These are phyloP conservation scores for Paradoxurus hermaphroditus DNA, from an alignment of 2,113 vertebrate species.

Conservation along the genomic window DNA sequence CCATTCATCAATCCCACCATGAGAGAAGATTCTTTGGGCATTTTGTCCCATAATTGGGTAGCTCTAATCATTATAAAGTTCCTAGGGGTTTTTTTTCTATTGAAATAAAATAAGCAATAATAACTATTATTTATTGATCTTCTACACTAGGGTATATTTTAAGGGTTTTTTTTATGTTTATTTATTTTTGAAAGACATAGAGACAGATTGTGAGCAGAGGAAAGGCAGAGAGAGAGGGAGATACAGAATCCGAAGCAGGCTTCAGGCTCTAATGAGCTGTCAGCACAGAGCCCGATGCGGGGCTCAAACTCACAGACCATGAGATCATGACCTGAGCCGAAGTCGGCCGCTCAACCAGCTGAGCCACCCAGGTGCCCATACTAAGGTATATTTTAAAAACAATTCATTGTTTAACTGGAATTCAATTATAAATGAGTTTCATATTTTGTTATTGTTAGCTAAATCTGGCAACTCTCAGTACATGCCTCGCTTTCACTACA, in stretches of 20 bases:
- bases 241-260: no score
- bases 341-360: no score
- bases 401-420: neutral
- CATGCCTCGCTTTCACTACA: neutral
- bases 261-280: no score
- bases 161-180: no score
- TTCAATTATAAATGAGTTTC: neutral
- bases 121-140: neutral
- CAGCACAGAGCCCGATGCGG: no score
- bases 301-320: no score
- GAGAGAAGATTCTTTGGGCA: neutral
- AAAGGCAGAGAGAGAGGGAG: no score
- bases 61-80: neutral
- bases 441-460: neutral
- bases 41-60: neutral
- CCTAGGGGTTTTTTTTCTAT: neutral
- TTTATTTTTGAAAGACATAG: no score
- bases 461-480: neutral
- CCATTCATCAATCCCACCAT: neutral
- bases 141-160: neutral
- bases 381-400: neutral
- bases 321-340: no score
- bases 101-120: neutral
- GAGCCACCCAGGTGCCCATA: no score
- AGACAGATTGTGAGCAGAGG: no score